Evolutionary conservation across 2,113 vertebrate genomes (phyloP), one percentile per base, ranked within the genome.

Genomic region (Embiotoca jacksoni): DNA sequence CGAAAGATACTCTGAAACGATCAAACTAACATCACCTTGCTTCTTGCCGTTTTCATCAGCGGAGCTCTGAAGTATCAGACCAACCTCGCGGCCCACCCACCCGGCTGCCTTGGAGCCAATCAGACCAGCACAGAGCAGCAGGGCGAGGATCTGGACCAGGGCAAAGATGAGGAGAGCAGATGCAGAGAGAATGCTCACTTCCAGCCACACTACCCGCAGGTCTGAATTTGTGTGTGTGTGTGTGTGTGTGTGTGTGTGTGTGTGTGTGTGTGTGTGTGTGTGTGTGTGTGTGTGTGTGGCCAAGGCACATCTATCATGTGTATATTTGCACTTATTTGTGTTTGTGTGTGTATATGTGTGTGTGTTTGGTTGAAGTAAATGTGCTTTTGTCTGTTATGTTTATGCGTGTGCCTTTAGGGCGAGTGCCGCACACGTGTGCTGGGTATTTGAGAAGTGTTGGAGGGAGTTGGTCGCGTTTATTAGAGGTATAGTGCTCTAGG

Each of bases 61-160:
- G 98, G 98, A 13, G 94, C 96, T 75, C 92, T 99, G 75, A 99
- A 99, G 91, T 99, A 97, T 91, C 98, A 99, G 77, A 95, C 90
- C 76, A 99, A 99, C 75, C 77, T 97, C 65, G 94, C 97, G 52
- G 91, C 95, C 41, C 98, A 99, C 56, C 95, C 96, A 71, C 98
- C 97, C 33, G 98, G 97, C 86, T 99, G 98, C 91, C 76, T 96
- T 68, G 84, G 73, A 87, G 89, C 92, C 80, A 98, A 97, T 86
- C 90, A 87, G 91, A 96, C 95, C 3, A 65, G n/a, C 58, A 23
- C 23, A 9, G 65, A 75, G 75, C 82, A 70, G 58, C 86, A 82
- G 33, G 66, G 23, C 5, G 75, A 75, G 31, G 90, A 89, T 69
- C 72, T 74, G 52, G 60, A 81, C 39, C 90, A 68, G 86, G 84